Evolutionary conservation across 2,113 vertebrate genomes (phyloP).

Genomic region (Aplodontia rufa): DNA sequence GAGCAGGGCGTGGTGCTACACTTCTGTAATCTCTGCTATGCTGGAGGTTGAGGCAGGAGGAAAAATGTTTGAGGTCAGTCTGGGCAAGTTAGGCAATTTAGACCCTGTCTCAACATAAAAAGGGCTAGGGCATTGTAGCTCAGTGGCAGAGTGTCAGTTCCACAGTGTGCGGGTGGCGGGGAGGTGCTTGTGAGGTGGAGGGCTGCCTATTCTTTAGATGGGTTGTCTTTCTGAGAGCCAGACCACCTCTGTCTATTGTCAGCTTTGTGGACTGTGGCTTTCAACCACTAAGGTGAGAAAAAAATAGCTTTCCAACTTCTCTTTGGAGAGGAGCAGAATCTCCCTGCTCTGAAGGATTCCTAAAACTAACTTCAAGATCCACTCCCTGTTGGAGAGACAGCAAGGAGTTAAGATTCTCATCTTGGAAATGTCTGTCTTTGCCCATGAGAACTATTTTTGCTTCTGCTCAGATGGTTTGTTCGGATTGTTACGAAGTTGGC

Average conservation of each 20-base stretch:
- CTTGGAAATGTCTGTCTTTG: constrained; percentile 47
- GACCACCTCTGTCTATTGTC: constrained; percentile 71
- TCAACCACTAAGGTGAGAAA: not conserved
- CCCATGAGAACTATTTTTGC: constrained; percentile 74
- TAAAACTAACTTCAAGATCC: constrained; percentile 30
- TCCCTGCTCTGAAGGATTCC: not conserved
- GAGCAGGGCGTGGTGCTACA: not conserved
- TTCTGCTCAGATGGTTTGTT: constrained; percentile 71
- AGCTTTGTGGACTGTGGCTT: not conserved
- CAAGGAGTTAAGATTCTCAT: constrained; percentile 63
- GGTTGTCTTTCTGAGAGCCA: constrained; percentile 38
- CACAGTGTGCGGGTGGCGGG: too few relatives aligned
- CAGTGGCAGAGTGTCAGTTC: too few relatives aligned
- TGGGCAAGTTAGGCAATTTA: too few relatives aligned
- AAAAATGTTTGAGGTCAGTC: too few relatives aligned
- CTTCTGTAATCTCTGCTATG: too few relatives aligned
- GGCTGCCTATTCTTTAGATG: not conserved
- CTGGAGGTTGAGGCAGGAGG: too few relatives aligned
- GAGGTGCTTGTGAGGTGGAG: too few relatives aligned
- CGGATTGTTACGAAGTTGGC: constrained; percentile 35
- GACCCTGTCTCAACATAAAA: too few relatives aligned
- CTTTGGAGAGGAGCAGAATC: not conserved
- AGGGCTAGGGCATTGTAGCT: too few relatives aligned
- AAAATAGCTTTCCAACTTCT: not conserved
- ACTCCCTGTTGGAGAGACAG: constrained; percentile 10